Base-by-base conservation (phyloP, 2,797 vertebrate genomes). In the Sebastes wilsoni region DNA sequence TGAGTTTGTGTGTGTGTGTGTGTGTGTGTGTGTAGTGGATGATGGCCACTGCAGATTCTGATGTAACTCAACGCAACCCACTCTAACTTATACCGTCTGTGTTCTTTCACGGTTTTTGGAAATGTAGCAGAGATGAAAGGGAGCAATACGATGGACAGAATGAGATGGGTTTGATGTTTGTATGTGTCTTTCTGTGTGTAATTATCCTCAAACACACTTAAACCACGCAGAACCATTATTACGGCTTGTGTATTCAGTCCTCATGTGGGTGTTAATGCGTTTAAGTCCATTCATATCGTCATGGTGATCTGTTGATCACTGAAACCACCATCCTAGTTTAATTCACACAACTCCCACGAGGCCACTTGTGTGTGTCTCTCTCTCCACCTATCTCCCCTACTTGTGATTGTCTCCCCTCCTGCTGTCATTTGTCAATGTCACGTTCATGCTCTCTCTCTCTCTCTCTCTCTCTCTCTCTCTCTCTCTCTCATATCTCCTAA, bases 391-490 rank as follows among this genome's bases (percentile, higher is more conserved):
- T 81, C 75, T 83, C 73, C 27, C 30, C 67, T 56, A 46, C 73
- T 84, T 81, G 80, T 77, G 71, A 85, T 75, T 85, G 68, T 86
- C 75, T 79, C 84, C 32, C 34, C 69, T 81, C 67, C 80, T 79
- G 59, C 66, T 81, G 87, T 86, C 72, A 80, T 89, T 91, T 87
- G 62, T 94, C 89, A 85, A 61, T 90, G 88, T 87, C 87, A 83
- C 36, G 20, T 84, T 86, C 77, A 75, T 77, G 42, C 69, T 68
- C 66, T 58, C 75, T 78, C 78, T 77, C 46, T 86, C 56, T 30
- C 60, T 28, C 64, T 56, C 46, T 46, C 23, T 71, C 60, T 18
- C 77, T 79, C 28, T 72, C 66, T 68, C 42, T 65, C 34, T 77
- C 62, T 67, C 72, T 68, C 38, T 65, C 42, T 67, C 55, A 34